Evolutionary conservation across 1,140 invertebrate genomes (phyloP), one percentile per base, ranked within the genome.

Genomic region (Mylabris phalerata): DNA sequence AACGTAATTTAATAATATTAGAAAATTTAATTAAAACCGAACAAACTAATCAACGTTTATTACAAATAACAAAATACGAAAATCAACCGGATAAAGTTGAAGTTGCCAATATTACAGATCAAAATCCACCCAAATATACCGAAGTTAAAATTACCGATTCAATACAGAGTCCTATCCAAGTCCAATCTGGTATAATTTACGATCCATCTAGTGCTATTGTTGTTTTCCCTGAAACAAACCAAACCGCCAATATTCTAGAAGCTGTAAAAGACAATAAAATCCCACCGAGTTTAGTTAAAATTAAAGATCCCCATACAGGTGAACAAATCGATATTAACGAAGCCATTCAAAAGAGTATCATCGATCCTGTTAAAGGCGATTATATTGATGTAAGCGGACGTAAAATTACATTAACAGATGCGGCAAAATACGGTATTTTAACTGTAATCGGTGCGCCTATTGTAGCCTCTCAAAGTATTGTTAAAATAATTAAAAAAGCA

Each of bases 251-350:
- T 70, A 77, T 92, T 50, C 71, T 89, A 32, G 76, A 81, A 61
- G 88, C 89, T 6, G 76, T 90, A 1, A 78, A 83, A 48, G 80
- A 85, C 48, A 86, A 85, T 7, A 75, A 81, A 52, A 75, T 93
- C 42, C 77, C 86, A 43, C 71, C 80, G 3, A 80, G 79, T 68
- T 79, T 82, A n/a, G 83, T 94, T 2, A 82, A 84, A 70, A 81
- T 95, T 3, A 80, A 82, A 55, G 89, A 95, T 76, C 89, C 90
- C 9, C 69, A 76, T 45, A 85, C 84, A 1, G 86, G 85, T 1
- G 77, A 83, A 68, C 75, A 83, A 57, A 81, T 95, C 50, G 80
- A 82, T 32, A 76, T 94, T 27, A 79, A 83, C 32, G 86, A 93
- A 71, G 93, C 92, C 2, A 78, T 93, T 38, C 73, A 82, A 32